Evolutionary conservation across 2,797 vertebrate genomes (phyloP).

Genomic region (Cottoperca gobio): DNA sequence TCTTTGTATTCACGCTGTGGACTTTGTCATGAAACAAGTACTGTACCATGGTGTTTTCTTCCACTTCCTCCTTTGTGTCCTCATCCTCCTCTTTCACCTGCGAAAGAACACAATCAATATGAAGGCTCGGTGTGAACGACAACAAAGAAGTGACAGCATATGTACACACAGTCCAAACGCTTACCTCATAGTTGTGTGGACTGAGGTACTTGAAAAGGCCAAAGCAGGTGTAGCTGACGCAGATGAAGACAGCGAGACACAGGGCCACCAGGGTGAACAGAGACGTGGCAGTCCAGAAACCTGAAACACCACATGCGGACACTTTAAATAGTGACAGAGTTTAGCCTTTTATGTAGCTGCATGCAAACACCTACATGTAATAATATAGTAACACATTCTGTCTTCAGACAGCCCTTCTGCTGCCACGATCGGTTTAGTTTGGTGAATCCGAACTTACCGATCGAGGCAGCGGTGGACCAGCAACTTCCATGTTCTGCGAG

Average conservation of each 20-base stretch:
- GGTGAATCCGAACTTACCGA: too few species aligned
- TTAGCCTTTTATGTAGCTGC: neutral
- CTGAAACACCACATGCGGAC: slow-evolving; percentile 73
- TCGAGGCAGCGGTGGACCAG: too few species aligned
- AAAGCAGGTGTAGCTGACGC: slow-evolving; percentile 89
- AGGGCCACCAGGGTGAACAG: slow-evolving; percentile 92
- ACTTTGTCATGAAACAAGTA: slow-evolving; percentile 22
- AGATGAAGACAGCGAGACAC: slow-evolving; percentile 87
- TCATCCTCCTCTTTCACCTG: slow-evolving; percentile 80
- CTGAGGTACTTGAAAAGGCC: slow-evolving; percentile 93
- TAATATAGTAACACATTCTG: neutral
- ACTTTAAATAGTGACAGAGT: neutral
- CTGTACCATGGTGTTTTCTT: slow-evolving; percentile 66
- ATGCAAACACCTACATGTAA: neutral
- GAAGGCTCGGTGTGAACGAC: neutral
- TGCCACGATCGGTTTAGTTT: too few species aligned
- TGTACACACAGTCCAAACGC: slow-evolving; percentile 6
- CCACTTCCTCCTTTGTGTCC: slow-evolving; percentile 53
- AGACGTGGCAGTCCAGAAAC: slow-evolving; percentile 88
- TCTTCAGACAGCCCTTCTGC: too few species aligned
- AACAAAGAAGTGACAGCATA: neutral
- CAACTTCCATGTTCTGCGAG: too few species aligned
- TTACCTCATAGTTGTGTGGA: slow-evolving; percentile 92
- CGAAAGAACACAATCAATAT: slow-evolving; percentile 25
- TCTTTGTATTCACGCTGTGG: slow-evolving; percentile 10